These are phyloP conservation scores for Sebastes schlegelii DNA, from an alignment of 2,113 vertebrate species.

Conservation along the genomic window DNA sequence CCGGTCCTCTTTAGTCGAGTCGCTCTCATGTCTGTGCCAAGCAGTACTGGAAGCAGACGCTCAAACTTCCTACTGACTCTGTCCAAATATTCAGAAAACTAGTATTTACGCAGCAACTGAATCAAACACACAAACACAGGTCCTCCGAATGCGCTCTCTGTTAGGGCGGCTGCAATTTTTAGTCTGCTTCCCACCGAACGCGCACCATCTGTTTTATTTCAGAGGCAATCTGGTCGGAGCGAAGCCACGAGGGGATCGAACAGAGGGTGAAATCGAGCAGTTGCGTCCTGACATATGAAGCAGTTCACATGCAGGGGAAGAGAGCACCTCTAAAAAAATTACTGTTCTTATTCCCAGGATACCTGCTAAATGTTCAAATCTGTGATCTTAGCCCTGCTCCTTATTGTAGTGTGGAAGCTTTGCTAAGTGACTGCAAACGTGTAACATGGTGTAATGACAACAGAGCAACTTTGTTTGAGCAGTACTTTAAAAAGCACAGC, in stretches of 20 bases:
- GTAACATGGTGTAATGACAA: constrained; percentile 28
- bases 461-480: constrained; percentile 8
- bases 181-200: constrained; percentile 78
- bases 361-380: constrained; percentile 22
- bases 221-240: constrained; percentile 82
- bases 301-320: constrained; percentile 60
- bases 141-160: constrained; percentile 72
- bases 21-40: constrained; percentile 55
- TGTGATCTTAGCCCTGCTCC: constrained; percentile 27
- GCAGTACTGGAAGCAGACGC: constrained; percentile 75
- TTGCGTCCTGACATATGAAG: constrained; percentile 78
- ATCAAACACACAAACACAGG: constrained; percentile 71
- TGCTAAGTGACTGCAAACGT: background rate
- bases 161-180: constrained; percentile 76
- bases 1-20: constrained; percentile 26
- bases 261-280: constrained; percentile 74
- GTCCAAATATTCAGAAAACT: constrained; percentile 73
- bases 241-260: constrained; percentile 76
- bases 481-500: constrained; percentile 27
- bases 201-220: constrained; percentile 85
- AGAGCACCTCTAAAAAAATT: constrained; percentile 10
- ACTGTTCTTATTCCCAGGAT: constrained; percentile 47
- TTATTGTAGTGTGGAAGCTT: background rate
- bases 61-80: constrained; percentile 70
- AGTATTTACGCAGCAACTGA: constrained; percentile 68